Base-by-base conservation (phyloP, 2,888 invertebrate species). In the Luperina nickerlii region DNA sequence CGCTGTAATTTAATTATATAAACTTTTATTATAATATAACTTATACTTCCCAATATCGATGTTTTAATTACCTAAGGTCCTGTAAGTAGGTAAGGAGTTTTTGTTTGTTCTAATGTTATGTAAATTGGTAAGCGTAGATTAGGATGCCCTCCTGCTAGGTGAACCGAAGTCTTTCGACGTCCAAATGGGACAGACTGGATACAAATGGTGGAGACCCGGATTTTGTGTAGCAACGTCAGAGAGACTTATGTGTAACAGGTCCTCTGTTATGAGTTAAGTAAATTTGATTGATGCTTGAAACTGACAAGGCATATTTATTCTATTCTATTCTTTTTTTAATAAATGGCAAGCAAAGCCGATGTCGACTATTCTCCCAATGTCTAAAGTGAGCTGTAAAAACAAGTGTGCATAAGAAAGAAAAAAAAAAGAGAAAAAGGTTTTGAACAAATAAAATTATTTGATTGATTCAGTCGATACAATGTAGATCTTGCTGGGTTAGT, bases 1-100 rank as follows among this genome's bases (percentile, higher is more conserved):
- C 94, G 96, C 96, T 96, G 94, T 96, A 95, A 96, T 96, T 96
- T 96, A 96, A 95, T 93, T 95, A 96, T 95, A 92, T 95, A 91
- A 96, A 96, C 94, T 96, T 97, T 97, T 97, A 97, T 95, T 97
- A 89, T 86, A 86, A 89, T 90, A 97, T 95, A 97, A 96, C 96
- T 96, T 96, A 96, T 97, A 97, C 97, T 97, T 97, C 96, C 95
- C 91, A 95, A 91, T 75, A 91, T 80, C 87, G 89, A 85, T 92
- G 94, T 96, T 96, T 95, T 87, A 94, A 95, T 96, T 89, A 32
- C 13, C 27, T 6, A 32, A 5, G 0, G 69, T n/a, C 74, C 42
- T 42, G 18, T 51, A 51, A 32, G 24, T 54, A 24, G 3, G 2
- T 24, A 18, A 27, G 42, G 38, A 0, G 0, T 48, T 38, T 57